Percentiles rank a stretch among this genome's conserved stretches.
These are phyloP conservation scores for Drosophila malerkotliana DNA, from an alignment of 1,140 invertebrate species.

Conservation along the genomic window DNA sequence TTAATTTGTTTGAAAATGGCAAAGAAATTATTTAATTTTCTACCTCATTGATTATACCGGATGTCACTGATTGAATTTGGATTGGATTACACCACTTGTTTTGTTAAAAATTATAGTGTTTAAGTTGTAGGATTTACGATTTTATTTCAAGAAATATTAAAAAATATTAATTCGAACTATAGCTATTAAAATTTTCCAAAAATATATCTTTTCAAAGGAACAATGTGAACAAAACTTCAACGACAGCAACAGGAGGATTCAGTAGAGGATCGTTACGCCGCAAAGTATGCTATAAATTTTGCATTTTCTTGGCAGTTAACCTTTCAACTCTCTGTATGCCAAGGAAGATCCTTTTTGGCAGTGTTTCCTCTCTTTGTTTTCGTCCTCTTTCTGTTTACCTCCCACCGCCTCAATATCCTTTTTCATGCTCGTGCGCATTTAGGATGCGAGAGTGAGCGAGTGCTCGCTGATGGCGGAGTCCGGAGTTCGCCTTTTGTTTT, in stretches of 20 bases:
- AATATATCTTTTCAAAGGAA: too few relatives aligned
- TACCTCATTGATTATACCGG: neutral
- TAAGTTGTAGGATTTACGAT: too few relatives aligned
- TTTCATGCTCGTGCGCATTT: slow-evolving; percentile 18
- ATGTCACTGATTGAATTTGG: neutral
- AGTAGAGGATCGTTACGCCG: neutral
- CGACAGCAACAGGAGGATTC: too few relatives aligned
- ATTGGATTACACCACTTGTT: neutral
- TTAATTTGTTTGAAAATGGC: neutral
- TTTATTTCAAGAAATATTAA: too few relatives aligned
- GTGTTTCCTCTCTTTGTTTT: slow-evolving; percentile 30
- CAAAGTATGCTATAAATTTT: neutral
- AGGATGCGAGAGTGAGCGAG: slow-evolving; percentile 32
- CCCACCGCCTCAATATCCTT: slow-evolving; percentile 23
- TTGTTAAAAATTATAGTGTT: neutral
- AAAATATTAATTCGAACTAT: too few relatives aligned
- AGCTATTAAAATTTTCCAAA: too few relatives aligned
- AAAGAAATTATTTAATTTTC: neutral
- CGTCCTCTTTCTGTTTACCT: slow-evolving; percentile 34
- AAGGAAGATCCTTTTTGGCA: neutral
- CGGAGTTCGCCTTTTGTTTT: slow-evolving; percentile 53
- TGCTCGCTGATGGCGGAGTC: slow-evolving; percentile 5
- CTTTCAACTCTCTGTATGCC: neutral
- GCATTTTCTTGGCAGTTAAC: neutral
- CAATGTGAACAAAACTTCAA: too few relatives aligned